These are phyloP conservation scores for Euleptes europaea DNA, from an alignment of 2,113 vertebrate species.

Conservation along the genomic window DNA sequence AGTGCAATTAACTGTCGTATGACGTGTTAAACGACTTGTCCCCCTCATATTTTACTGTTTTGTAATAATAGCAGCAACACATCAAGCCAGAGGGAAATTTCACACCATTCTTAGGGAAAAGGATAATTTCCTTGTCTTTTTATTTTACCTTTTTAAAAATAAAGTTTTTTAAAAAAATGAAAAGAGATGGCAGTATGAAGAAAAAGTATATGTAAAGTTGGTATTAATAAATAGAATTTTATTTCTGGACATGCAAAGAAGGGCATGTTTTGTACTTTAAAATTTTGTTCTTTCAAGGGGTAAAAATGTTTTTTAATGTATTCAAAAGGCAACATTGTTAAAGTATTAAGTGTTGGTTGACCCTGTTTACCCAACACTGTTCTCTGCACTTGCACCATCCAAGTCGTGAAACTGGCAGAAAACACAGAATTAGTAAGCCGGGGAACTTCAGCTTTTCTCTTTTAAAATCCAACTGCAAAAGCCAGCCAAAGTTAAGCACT, in stretches of 20 bases:
- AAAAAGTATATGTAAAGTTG: conserved; percentile 67
- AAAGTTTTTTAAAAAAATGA: conserved; percentile 1
- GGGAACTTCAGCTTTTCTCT: neutral
- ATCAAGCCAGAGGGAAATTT: conserved; percentile 25
- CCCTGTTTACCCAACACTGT: neutral
- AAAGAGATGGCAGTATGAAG: conserved; percentile 58
- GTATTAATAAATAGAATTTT: conserved; percentile 64
- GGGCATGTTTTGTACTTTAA: conserved; percentile 67
- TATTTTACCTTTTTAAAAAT: conserved; percentile 50
- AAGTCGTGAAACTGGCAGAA: neutral
- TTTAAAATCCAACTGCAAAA: neutral
- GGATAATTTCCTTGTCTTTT: conserved; percentile 23
- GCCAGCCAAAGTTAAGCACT: neutral
- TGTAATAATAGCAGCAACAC: conserved; percentile 61
- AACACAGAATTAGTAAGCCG: neutral
- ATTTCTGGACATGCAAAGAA: conserved; percentile 68
- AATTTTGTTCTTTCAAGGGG: conserved; percentile 49
- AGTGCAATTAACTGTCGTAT: conserved; percentile 63
- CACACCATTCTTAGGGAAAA: conserved; percentile 12
- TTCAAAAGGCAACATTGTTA: neutral
- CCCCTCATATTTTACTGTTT: conserved; percentile 70
- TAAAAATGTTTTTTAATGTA: neutral
- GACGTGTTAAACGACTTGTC: conserved; percentile 70
- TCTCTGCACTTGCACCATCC: neutral
- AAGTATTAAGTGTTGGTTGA: neutral